Conservation (phyloP, 2,797 vertebrate species). For the Garrulus glandarius region DNA sequence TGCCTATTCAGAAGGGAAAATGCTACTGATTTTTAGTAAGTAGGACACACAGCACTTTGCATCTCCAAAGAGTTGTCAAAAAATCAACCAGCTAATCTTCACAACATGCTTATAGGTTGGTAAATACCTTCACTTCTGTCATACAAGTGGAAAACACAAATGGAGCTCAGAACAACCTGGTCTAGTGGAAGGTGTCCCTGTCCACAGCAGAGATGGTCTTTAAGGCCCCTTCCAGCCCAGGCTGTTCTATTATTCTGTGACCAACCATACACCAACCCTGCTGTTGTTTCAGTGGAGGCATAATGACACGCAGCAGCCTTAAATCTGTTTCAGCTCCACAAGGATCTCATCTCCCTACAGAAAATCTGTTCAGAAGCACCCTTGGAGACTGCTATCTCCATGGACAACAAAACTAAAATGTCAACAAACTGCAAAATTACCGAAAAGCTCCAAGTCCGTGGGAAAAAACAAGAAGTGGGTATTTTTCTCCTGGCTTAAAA, state of each 20-base stretch:
- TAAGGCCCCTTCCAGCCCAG: background rate
- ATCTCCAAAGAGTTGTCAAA: background rate
- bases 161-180: background rate
- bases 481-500: slow-evolving; percentile 84
- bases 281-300: background rate
- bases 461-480: slow-evolving; percentile 91
- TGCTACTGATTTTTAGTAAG: background rate
- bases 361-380: background rate
- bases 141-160: background rate
- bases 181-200: background rate
- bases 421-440: slow-evolving; percentile 71
- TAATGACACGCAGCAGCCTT: background rate
- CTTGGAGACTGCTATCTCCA: background rate
- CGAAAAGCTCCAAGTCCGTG: slow-evolving; percentile 95
- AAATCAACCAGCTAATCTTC: background rate
- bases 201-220: background rate
- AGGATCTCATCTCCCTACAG: background rate
- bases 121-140: background rate
- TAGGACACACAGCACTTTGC: background rate
- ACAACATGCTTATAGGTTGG: background rate
- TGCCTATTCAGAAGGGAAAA: background rate
- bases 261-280: background rate
- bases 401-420: background rate
- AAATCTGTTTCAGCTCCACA: background rate
- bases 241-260: background rate